Base-by-base conservation (phyloP, 2,797 vertebrate species). In the Lophius americanus region DNA sequence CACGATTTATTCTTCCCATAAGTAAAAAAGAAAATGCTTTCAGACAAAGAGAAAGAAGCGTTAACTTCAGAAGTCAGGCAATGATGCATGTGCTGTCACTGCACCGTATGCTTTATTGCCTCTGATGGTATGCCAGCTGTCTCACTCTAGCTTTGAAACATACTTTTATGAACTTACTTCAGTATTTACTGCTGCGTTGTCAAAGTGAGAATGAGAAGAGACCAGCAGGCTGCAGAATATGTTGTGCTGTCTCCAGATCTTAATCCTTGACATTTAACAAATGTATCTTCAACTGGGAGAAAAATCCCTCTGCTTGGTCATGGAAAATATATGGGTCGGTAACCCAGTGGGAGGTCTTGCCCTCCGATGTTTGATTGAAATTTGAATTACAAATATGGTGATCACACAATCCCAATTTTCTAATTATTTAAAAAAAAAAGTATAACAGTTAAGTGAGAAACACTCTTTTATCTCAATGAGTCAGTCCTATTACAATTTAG, bases 51-150 rank as follows among this genome's bases (percentile, higher is more conserved):
- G 33, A 64, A 68, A 55, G 33, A 76, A 65, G 71, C 46, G 43
- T n/a, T 75, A 67, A 76, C 8, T 69, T 74, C 43, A 59, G 70
- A 68, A 57, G 70, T 61, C 79, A 69, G 73, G 68, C 81, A 53
- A 53, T 85, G 83, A 85, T 84, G 70, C 72, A 79, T 82, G 73
- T 64, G 76, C 77, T 78, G 85, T 88, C 88, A 86, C 74, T 67
- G 48, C 38, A 82, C 79, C 85, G 79, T 88, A 86, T 84, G 82
- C 46, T 85, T 84, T 84, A 83, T 86, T 84, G 75, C 62, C 73
- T 89, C 86, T 89, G 85, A 90, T 77, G 70, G 61, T 71, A 58
- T 69, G 75, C 76, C 87, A 87, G 77, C 82, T 83, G 85, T 86
- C 84, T 83, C 4, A 2, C 68, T 80, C 39, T 70, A 13, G 51